Percentiles rank a stretch among this genome's conserved stretches.
phyloP scores from a whole-genome alignment of 2,888 invertebrate species.

The Agonopterix heracliana region DNA sequence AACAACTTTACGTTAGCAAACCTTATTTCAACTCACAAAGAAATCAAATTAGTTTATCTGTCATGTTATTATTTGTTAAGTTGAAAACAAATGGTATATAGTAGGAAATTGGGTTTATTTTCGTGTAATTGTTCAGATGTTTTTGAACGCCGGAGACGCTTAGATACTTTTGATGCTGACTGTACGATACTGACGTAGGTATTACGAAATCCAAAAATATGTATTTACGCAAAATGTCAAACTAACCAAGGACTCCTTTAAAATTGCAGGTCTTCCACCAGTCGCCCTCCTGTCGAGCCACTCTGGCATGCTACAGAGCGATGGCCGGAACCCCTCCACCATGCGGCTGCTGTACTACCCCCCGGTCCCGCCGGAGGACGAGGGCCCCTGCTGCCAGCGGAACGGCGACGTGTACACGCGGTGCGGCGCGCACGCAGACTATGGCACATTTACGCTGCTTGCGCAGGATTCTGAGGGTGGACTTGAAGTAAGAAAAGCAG shows the following conservation, averaged over 20 bases:
- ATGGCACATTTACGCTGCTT: slow-evolving; percentile 84
- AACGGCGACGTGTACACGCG: slow-evolving; percentile 68
- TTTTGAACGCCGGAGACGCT: no score
- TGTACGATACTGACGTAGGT: no score
- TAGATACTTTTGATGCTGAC: no score
- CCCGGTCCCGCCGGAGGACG: slow-evolving; percentile 78
- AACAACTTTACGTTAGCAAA: no score
- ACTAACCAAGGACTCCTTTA: background rate
- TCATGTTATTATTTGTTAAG: no score
- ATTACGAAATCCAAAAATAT: no score
- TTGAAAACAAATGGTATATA: no score
- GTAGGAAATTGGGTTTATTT: no score
- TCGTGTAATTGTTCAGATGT: no score
- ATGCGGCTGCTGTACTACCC: slow-evolving; percentile 85
- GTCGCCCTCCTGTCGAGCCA: slow-evolving; percentile 79
- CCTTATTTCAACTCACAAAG: no score
- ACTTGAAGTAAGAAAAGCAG: slow-evolving; percentile 68
- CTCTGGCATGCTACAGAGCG: slow-evolving; percentile 78
- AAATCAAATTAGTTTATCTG: no score
- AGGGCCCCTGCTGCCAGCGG: slow-evolving; percentile 57
- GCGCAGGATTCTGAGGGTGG: slow-evolving; percentile 86
- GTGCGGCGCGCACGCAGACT: slow-evolving; percentile 84
- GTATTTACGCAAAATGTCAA: no score
- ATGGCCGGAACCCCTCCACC: slow-evolving; percentile 79
- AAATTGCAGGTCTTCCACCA: slow-evolving; percentile 72